Evolutionary conservation across 2,113 vertebrate genomes (phyloP), one percentile per base, ranked within the genome.

Genomic region (Microtus montanus): DNA sequence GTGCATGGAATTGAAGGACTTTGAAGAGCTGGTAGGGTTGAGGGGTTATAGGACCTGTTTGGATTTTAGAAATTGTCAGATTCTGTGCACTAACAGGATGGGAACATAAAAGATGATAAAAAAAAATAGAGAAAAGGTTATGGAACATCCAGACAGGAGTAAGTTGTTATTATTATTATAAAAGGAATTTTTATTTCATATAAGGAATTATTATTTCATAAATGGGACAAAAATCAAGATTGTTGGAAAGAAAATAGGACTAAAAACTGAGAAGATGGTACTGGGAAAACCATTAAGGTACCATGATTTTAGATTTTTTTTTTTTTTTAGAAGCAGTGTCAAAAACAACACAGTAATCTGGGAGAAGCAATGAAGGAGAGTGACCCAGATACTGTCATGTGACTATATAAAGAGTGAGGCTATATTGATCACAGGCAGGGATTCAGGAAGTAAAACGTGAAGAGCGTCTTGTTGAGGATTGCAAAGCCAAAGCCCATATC

Each of bases 401-500:
- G 70, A n/a, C 47, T 66, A 3, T 10, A 19, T 14, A 14, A 41
- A 52, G 33, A 2, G 9, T 41, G 9, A 9, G 4, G 28, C 2
- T 30, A 24, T 54, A 20, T 22, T 66, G 41, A n/a, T 38, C n/a
- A 38, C n/a, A n/a, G 17, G 8, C 35, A 38, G 11, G 26, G 15
- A 30, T 49, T 78, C 44, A 30, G 8, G 35, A 54, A 66, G 30
- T 52, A 64, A 75, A 63, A 89, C 82, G 2, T 19, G 26, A 19
- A 19, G 24, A 66, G 3, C 8, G 1, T 17, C 52, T 58, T n/a
- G 1, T 0, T 14, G 30, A 61, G 26, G 75, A 11, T 7, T 26
- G 14, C 0, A 22, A 44, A 30, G 7, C 49, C 19, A 22, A 38
- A 15, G 5, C n/a, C 14, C 68, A 7, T 0, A 3, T 35, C 52